Conservation (phyloP, 2,797 vertebrate genomes). For the Hemibagrus guttatus region DNA sequence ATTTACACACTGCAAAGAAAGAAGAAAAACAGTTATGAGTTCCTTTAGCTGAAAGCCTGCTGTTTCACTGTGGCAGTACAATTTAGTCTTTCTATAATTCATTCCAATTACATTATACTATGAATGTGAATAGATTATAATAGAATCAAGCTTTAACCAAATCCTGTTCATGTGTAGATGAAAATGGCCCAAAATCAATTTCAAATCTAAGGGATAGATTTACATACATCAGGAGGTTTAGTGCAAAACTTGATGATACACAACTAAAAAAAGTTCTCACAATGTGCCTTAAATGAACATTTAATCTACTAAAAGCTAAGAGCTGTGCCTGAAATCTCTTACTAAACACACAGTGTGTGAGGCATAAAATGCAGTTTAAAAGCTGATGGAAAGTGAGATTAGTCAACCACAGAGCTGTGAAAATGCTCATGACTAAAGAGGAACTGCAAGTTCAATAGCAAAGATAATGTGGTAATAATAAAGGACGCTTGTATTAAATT, state of each 20-base stretch:
- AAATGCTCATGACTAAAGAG: background rate
- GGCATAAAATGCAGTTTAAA: background rate
- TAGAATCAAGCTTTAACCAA: background rate
- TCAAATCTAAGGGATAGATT: background rate
- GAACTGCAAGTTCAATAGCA: background rate
- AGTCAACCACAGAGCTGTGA: background rate
- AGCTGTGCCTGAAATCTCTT: background rate
- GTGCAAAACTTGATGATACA: background rate
- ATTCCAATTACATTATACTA: background rate
- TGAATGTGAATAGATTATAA: background rate
- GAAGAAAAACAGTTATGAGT: conserved; percentile 32
- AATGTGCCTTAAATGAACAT: background rate
- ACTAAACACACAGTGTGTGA: background rate
- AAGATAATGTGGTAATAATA: conserved; percentile 1
- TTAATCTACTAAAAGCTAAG: background rate
- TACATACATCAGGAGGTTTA: background rate
- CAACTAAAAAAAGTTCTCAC: background rate
- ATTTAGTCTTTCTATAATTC: background rate
- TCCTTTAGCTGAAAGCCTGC: background rate
- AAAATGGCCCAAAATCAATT: background rate
- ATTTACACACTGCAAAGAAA: conserved; percentile 88
- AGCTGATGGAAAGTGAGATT: background rate
- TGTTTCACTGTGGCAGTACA: background rate
- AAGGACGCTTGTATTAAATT: background rate
- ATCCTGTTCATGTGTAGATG: background rate